Percentiles rank a stretch among this genome's conserved stretches.
Conservation (phyloP, 1,140 invertebrate genomes). For the Atta cephalotes region DNA sequence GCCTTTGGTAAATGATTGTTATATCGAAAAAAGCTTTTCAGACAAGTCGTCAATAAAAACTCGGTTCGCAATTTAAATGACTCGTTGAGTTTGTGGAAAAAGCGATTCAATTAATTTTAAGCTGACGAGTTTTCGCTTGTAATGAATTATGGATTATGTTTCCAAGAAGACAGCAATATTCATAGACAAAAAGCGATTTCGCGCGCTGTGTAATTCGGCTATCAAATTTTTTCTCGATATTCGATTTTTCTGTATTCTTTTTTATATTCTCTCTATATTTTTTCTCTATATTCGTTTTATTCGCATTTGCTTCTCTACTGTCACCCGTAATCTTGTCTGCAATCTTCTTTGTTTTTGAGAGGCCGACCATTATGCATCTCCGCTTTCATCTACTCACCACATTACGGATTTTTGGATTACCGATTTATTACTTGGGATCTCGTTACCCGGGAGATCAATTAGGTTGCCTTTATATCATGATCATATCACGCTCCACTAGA, state of each 20-base stretch:
- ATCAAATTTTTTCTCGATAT: not conserved
- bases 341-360: not conserved
- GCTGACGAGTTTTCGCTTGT: slow-evolving; percentile 15
- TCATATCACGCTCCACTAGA: not conserved
- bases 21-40: not conserved
- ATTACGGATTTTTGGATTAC: slow-evolving; percentile 36
- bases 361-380: not conserved
- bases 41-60: not conserved
- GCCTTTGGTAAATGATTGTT: not conserved
- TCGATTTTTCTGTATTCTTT: too few species aligned
- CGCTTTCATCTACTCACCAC: slow-evolving; percentile 15
- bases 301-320: not conserved
- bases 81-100: not conserved
- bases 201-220: not conserved
- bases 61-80: slow-evolving; percentile 13
- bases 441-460: slow-evolving; percentile 17
- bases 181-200: slow-evolving; percentile 29
- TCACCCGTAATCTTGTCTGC: not conserved
- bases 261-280: not conserved
- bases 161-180: slow-evolving; percentile 24
- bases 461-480: slow-evolving; percentile 6
- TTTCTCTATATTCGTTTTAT: not conserved
- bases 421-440: slow-evolving; percentile 26
- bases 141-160: slow-evolving; percentile 41
- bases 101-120: slow-evolving; percentile 30